phyloP scores from a whole-genome alignment of 2,888 invertebrate genomes.

The Conops quadrifasciatus region DNA sequence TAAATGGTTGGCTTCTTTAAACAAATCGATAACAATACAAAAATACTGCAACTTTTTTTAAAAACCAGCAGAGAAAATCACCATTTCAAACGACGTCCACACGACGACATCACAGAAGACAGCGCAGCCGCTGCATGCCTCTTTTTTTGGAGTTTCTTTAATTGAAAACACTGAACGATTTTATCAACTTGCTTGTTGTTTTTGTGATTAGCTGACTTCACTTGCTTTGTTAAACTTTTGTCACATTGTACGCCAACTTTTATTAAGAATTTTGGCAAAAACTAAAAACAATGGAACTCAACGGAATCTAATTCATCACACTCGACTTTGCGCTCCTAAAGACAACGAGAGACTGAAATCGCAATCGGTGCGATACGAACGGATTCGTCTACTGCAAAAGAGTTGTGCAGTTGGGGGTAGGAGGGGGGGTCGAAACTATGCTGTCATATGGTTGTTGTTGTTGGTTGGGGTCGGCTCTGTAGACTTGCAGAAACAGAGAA shows the following conservation, averaged over 20 bases:
- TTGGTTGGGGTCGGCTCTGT: slow-evolving; percentile 5
- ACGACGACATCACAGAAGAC: too few species aligned
- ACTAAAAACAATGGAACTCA: slow-evolving; percentile 32
- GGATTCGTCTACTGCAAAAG: slow-evolving; percentile 10
- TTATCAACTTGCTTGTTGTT: too few species aligned
- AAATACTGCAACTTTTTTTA: too few species aligned
- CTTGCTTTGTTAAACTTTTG: neutral
- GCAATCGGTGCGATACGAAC: slow-evolving; percentile 24
- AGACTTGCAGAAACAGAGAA: neutral
- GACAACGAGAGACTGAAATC: slow-evolving; percentile 43
- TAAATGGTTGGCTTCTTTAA: too few species aligned
- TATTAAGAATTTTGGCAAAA: slow-evolving; percentile 19
- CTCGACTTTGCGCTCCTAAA: slow-evolving; percentile 39
- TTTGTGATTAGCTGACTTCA: neutral
- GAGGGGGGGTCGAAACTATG: slow-evolving; percentile 26
- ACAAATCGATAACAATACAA: too few species aligned
- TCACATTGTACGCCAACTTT: neutral
- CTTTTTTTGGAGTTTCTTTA: too few species aligned
- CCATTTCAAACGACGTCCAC: too few species aligned
- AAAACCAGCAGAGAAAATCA: too few species aligned
- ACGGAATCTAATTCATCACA: slow-evolving; percentile 25
- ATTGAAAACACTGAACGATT: too few species aligned
- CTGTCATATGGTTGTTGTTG: slow-evolving; percentile 21
- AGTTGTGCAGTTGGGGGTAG: slow-evolving; percentile 29
- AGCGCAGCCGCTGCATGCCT: too few species aligned